phyloP scores from a whole-genome alignment of 1,140 invertebrate species.

The Semibalanus balanoides region DNA sequence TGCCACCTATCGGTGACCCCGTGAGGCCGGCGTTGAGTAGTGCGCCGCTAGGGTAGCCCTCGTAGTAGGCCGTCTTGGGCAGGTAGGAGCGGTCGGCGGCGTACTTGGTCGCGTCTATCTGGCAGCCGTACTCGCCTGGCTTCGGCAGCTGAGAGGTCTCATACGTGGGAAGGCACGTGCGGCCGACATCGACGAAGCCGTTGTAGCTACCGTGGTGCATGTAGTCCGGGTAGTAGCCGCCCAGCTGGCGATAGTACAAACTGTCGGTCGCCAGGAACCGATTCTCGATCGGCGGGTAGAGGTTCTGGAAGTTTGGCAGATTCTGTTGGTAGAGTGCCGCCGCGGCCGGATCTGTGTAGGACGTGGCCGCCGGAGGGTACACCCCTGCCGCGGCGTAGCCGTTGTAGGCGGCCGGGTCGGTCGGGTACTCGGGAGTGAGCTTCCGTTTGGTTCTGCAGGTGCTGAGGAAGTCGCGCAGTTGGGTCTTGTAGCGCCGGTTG shows the following conservation, averaged over 20 bases:
- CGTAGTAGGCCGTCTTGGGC: conserved; percentile 16
- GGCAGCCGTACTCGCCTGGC: conserved; percentile 8
- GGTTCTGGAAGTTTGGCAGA: conserved; percentile 50
- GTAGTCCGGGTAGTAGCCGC: conserved; percentile 23
- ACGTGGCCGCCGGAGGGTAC: conserved; percentile 52
- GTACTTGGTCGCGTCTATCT: conserved; percentile 21
- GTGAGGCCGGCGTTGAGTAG: conserved; percentile 13
- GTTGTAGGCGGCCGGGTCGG: conserved; percentile 27
- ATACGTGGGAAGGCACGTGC: conserved; percentile 22
- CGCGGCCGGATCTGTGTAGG: conserved; percentile 46
- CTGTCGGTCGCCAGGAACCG: conserved; percentile 44
- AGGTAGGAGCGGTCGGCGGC: conserved; percentile 14
- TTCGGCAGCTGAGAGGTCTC: conserved; percentile 18
- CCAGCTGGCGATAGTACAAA: conserved; percentile 31
- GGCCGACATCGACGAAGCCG: conserved; percentile 21
- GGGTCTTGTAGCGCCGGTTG: conserved; percentile 68
- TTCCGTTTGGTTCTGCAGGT: conserved; percentile 82
- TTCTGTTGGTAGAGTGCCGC: conserved; percentile 49
- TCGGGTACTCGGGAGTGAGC: conserved; percentile 26
- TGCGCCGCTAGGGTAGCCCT: conserved; percentile 13
- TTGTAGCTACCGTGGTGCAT: conserved; percentile 30
- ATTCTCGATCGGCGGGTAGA: conserved; percentile 43
- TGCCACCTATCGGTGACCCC: conserved; percentile 14
- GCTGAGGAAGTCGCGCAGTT: conserved; percentile 77
- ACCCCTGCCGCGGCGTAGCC: conserved; percentile 39